Base-by-base conservation (phyloP, 92 coral and sea anemone species). In the Anthopleura xanthogrammica region DNA sequence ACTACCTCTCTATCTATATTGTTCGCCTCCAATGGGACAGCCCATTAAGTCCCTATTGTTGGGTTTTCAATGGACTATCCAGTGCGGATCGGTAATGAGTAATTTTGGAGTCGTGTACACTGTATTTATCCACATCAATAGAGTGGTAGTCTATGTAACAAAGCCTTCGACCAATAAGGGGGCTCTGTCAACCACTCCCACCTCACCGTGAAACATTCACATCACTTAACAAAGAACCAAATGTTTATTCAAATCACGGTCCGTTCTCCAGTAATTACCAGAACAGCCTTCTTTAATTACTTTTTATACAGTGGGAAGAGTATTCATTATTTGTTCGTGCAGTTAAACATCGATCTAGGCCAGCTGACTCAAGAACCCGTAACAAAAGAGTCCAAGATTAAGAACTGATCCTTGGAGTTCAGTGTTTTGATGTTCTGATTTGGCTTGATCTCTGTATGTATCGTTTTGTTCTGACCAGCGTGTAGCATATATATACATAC, bases 1-100 rank as follows among this genome's bases (percentile, higher is more conserved):
- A 75, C 81, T 74, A 83, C 9, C 73, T 71, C n/a, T 43, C 48
- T 85, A 79, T 50, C 83, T 85, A 78, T 85, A 78, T 77, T 78
- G 88, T 77, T 7, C 46, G 36, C 4, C 17, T 24, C 79, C 79
- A 75, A 85, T 79, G 60, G 72, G 79, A 78, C 36, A 41, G 75
- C 75, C 88, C 73, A 78, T 79, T 29, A 58, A 77, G 43, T 14
- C 57, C 68, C 77, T 50, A 78, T 85, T 85, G 88, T 85, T 43
- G 42, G 16, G 6, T 65, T 41, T 42, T 77, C 76, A 85, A 85
- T 24, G 72, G 83, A 39, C 3, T 41, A 65, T 57, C 79, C 79
- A 43, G 83, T 72, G 88, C 71, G 58, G 79, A 74, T 60, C 83
- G 20, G 16, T 23, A 84, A 81, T 75, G 71, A 60, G 77, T 77